These are phyloP conservation scores for Pipistrellus pygmaeus DNA, from an alignment of 2,797 vertebrate genomes.

Conservation along the genomic window DNA sequence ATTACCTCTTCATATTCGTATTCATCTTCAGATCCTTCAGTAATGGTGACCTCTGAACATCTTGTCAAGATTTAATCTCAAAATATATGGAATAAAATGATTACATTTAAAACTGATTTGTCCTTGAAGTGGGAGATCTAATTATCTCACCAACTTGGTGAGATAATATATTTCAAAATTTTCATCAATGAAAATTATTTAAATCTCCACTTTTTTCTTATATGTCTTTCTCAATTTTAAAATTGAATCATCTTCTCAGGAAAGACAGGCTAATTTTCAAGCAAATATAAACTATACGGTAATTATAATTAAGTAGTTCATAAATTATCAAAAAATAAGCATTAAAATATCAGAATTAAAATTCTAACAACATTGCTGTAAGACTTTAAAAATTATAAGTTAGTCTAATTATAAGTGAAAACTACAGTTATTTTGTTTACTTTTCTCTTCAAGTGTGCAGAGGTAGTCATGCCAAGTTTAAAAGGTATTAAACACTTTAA, in stretches of 20 bases:
- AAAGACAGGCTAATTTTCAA: constrained; percentile 32
- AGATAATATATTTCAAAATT: neutral
- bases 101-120: neutral
- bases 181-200: neutral
- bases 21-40: constrained; percentile 86
- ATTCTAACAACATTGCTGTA: neutral
- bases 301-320: constrained; percentile 18
- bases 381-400: constrained; percentile 15
- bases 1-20: constrained; percentile 90
- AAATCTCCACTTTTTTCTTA: neutral
- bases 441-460: constrained; percentile 13
- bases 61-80: constrained; percentile 86
- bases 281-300: neutral
- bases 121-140: constrained; percentile 38
- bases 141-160: neutral
- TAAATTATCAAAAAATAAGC: constrained; percentile 5
- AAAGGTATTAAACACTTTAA: constrained; percentile 41
- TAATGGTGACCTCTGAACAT: constrained; percentile 84
- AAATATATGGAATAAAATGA: constrained; percentile 22
- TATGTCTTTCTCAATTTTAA: neutral
- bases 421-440: neutral
- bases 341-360: constrained; percentile 41
- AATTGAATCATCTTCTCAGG: neutral
- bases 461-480: neutral
- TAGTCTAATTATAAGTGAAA: constrained; percentile 18